Percentiles rank a stretch among this genome's conserved stretches.
Evolutionary conservation across 1,140 invertebrate species (phyloP).

Genomic region (Eubasilissa regina): DNA sequence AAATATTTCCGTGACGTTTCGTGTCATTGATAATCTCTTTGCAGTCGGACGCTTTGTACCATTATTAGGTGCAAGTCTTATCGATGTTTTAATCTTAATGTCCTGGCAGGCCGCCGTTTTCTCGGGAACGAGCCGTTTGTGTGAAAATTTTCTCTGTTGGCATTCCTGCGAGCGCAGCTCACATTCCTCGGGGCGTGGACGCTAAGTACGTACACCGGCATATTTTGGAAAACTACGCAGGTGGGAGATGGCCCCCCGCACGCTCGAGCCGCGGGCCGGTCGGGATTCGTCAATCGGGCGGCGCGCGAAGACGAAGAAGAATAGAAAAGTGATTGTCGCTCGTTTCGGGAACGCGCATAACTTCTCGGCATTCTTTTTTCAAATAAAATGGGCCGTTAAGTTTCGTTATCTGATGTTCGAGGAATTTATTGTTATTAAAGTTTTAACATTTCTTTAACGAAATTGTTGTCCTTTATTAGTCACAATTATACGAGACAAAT

Average conservation of each 20-base stretch:
- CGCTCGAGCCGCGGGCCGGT: neutral
- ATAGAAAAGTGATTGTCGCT: slow-evolving; percentile 16
- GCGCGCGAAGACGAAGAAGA: slow-evolving; percentile 11
- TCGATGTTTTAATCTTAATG: slow-evolving; percentile 21
- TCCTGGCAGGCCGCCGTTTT: slow-evolving; percentile 13
- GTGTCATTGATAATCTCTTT: slow-evolving; percentile 43
- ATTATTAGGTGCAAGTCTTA: slow-evolving; percentile 38
- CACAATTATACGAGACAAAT: no score
- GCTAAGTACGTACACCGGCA: neutral
- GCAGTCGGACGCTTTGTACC: slow-evolving; percentile 28
- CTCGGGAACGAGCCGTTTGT: slow-evolving; percentile 31
- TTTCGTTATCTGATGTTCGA: neutral
- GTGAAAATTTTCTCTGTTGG: slow-evolving; percentile 38
- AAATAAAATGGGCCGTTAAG: slow-evolving; percentile 24
- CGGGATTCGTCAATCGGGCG: slow-evolving; percentile 5
- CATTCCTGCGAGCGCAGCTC: slow-evolving; percentile 19
- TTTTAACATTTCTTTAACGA: slow-evolving; percentile 9
- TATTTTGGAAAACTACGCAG: neutral
- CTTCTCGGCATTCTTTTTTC: slow-evolving; percentile 33
- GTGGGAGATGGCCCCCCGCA: slow-evolving; percentile 3
- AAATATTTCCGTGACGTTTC: slow-evolving; percentile 38
- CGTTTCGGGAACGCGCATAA: slow-evolving; percentile 34
- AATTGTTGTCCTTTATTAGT: neutral
- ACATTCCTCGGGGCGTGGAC: slow-evolving; percentile 25
- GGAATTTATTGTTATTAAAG: slow-evolving; percentile 4